Evolutionary conservation across 2,888 invertebrate genomes (phyloP), one percentile per base, ranked within the genome.

Genomic region (Dryobotodes eremita): DNA sequence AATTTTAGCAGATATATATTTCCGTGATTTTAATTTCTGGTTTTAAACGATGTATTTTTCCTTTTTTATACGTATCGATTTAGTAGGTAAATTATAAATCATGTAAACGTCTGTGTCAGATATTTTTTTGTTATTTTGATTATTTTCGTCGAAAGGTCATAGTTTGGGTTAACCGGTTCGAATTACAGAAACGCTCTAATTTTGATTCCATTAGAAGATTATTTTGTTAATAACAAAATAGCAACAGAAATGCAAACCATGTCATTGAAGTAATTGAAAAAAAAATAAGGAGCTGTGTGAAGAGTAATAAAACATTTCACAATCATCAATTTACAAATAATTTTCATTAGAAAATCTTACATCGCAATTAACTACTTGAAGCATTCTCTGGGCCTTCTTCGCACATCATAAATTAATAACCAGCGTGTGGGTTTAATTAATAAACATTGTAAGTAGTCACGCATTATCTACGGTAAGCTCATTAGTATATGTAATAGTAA

Each of bases 401-500:
- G n/a, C 42, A 65, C 31, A 68, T 84, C 73, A 83, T 83, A 70
- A 70, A 77, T 74, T 68, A 61, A 86, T 86, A 79, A 66, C 59
- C 53, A 71, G 50, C 5, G 5, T 62, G 61, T 75, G 57, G 8
- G 61, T 66, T 76, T 73, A 68, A 80, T 42, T 80, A 68, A 71
- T 61, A 55, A 71, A 76, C 65, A 80, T 76, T 87, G 48, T 84
- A 71, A 64, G 70, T 75, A 75, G 10, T 48, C 62, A 71, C 13
- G 57, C 17, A 77, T 86, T 83, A 86, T 77, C 46, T 48, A 61
- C 46, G 1, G 26, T 71, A 62, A 83, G 55, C 57, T 66, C 61
- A 59, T 82, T 77, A 71, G 62, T 76, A 50, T 62, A 50, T 62
- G 48, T 74, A 77, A 82, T 84, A 69, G 82, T 79, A 83, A 87